These are phyloP conservation scores for Phyllostomus discolor DNA, from an alignment of 2,113 vertebrate genomes.

Conservation along the genomic window DNA sequence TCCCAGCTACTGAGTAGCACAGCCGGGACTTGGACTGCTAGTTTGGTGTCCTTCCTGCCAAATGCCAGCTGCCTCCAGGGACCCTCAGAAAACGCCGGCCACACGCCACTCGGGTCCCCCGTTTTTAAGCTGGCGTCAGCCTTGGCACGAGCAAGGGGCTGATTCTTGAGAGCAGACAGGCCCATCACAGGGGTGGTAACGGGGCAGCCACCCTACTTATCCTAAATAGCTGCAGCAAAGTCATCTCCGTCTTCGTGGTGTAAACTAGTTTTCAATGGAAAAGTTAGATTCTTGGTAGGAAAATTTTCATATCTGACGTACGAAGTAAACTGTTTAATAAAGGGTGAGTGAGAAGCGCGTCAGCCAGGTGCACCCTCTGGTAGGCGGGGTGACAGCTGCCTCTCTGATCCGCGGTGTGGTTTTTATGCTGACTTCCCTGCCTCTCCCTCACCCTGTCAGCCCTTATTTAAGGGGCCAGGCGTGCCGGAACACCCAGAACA, in stretches of 20 bases:
- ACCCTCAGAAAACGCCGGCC: no score
- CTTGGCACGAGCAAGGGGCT: neutral
- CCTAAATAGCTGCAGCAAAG: neutral
- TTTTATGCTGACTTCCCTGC: neutral
- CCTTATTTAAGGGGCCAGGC: neutral
- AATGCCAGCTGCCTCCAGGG: neutral
- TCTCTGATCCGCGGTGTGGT: neutral
- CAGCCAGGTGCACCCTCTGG: neutral
- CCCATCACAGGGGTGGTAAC: neutral
- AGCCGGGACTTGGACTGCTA: no score
- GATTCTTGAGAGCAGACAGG: neutral
- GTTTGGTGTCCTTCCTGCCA: neutral
- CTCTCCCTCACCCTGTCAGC: neutral
- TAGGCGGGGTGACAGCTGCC: neutral
- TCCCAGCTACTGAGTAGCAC: neutral
- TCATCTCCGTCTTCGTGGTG: neutral
- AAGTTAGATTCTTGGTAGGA: neutral
- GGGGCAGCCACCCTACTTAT: neutral
- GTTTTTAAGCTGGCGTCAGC: neutral
- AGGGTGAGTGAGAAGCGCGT: neutral
- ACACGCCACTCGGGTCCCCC: neutral
- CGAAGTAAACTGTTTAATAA: neutral
- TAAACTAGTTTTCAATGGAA: neutral
- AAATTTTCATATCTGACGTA: neutral
- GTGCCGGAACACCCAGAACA: neutral